Evolutionary conservation across 2,113 vertebrate species (phyloP), one percentile per base, ranked within the genome.

Genomic region (Hippocampus comes): DNA sequence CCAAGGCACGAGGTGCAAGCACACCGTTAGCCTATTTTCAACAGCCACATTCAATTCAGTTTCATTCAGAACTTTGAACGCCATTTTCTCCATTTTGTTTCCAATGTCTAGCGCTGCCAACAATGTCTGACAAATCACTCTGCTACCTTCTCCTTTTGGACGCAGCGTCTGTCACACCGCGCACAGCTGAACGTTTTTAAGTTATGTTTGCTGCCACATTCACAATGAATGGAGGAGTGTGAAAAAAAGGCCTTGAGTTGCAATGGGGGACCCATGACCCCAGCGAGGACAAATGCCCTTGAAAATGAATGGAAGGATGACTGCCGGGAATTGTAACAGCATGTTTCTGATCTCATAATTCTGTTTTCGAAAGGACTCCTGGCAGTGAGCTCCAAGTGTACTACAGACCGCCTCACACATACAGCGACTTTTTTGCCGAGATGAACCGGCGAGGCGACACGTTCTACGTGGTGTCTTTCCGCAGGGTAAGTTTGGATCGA

Each of bases 401-500:
- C 86, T 96, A 97, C 3, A 95, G 94, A 14, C 95, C 95, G 68
- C 93, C 92, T 9, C 91, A 92, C 78, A 93, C 94, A 80, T 97
- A 97, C 78, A 94, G 93, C 23, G 93, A 95, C 74, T 96, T 98
- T 76, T 95, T 98, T 21, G 95, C 96, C 76, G 96, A 96, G 73
- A 90, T 98, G 84, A 93, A 84, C 80, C 93, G 96, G 34, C 92
- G 94, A 48, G 95, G 94, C 4, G 96, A 99, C 86, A 98, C 96
- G 0, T 98, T 98, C 88, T 98, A 98, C 1, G 93, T 99, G 2
- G 95, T 99, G 73, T 98, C 97, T 9, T 99, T 98, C 89, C 94
- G 96, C 72, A 94, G 95, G 91, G 97, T 98, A 84, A 95, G 95
- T 91, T 71, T 43, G 0, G 43, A 53, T 5, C 43, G 11, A 27